These are phyloP conservation scores for Centropristis striata DNA, from an alignment of 2,113 vertebrate genomes.

Conservation along the genomic window DNA sequence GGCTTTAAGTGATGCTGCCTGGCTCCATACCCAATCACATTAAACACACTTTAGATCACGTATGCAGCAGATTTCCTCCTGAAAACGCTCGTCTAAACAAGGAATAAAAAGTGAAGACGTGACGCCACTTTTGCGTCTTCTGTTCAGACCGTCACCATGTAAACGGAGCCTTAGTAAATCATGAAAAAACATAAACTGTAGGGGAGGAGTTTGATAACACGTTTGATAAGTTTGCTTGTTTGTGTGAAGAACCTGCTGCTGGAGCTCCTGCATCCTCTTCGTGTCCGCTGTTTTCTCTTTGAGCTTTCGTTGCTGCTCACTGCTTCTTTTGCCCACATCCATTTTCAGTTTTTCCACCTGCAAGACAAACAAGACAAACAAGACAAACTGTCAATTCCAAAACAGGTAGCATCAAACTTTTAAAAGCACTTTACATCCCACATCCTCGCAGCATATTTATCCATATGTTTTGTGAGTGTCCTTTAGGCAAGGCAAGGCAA, in stretches of 20 bases:
- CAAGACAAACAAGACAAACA: slow-evolving; percentile 1
- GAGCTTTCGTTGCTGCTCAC: slow-evolving; percentile 85
- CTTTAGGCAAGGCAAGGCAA: too few species aligned
- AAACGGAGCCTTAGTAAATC: too few species aligned
- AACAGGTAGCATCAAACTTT: background rate
- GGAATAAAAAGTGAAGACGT: too few species aligned
- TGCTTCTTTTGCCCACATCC: slow-evolving; percentile 84
- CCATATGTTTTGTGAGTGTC: too few species aligned
- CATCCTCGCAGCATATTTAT: background rate
- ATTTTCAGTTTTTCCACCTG: slow-evolving; percentile 91
- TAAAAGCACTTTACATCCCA: background rate
- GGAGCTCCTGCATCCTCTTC: slow-evolving; percentile 92
- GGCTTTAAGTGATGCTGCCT: too few species aligned
- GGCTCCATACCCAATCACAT: too few species aligned
- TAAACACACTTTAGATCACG: too few species aligned
- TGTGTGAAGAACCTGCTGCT: slow-evolving; percentile 87
- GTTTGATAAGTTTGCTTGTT: background rate
- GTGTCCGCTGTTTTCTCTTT: slow-evolving; percentile 87
- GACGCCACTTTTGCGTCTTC: too few species aligned
- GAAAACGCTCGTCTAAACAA: too few species aligned
- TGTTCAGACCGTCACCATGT: too few species aligned
- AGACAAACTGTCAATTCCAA: background rate
- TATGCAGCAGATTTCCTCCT: too few species aligned
- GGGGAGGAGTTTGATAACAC: background rate
- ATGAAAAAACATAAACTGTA: background rate